Conservation (phyloP, 2,113 vertebrate species). For the Nycticorax nycticorax region DNA sequence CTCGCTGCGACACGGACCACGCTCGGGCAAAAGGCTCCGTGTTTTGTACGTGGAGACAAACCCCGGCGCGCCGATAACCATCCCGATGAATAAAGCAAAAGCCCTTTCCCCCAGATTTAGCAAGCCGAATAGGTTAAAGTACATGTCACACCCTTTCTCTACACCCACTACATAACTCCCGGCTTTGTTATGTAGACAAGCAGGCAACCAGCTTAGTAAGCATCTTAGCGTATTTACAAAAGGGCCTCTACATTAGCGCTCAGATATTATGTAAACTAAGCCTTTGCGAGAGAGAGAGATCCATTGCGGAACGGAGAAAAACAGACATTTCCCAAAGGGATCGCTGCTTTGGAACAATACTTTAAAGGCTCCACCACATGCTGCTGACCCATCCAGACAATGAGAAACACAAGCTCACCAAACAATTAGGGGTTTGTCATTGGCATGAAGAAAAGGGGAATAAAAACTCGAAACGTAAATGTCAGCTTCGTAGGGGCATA, state of each 20-base stretch:
- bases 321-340: constrained; percentile 12
- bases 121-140: constrained; percentile 7
- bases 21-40: neutral
- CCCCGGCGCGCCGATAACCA: neutral
- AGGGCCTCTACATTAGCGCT: neutral
- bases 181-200: constrained; percentile 18
- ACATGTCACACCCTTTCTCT: constrained; percentile 9
- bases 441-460: neutral
- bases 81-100: neutral
- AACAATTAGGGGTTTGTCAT: neutral
- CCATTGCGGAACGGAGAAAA: neutral
- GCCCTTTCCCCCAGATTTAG: constrained; percentile 21
- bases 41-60: neutral
- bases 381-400: neutral
- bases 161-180: neutral
- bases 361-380: neutral
- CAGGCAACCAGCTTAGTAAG: constrained; percentile 36
- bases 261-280: constrained; percentile 26
- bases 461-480: too few relatives aligned
- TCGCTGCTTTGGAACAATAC: neutral
- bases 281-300: neutral
- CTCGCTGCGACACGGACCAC: fast-evolving
- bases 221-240: constrained; percentile 27
- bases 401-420: constrained; percentile 4
- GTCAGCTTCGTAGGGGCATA: neutral